Conservation (phyloP, 64 coral and sea anemone genomes). For the Catalaphyllia jardinei region DNA sequence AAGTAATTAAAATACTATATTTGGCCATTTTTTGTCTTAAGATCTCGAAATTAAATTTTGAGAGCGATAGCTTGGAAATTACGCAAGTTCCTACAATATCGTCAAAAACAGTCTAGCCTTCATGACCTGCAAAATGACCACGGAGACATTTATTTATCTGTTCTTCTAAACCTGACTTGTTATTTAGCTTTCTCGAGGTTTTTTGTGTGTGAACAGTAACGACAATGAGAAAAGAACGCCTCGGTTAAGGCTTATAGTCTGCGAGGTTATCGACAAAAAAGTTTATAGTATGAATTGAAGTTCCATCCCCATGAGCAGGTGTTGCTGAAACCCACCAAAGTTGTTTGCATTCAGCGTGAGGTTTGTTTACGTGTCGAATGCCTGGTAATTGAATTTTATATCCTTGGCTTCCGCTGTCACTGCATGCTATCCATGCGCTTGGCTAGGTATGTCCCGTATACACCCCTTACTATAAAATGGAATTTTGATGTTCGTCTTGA, state of each 20-base stretch:
- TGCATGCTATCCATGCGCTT: background rate
- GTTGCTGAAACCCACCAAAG: background rate
- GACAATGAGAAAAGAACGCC: background rate
- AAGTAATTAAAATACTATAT: background rate
- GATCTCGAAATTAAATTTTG: background rate
- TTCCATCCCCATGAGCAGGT: background rate
- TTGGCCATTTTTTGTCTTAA: background rate
- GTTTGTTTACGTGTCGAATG: conserved; percentile 4
- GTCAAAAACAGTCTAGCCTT: background rate
- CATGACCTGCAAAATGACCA: background rate
- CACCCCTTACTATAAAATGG: background rate
- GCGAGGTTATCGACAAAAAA: background rate
- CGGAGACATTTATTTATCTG: background rate
- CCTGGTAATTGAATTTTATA: conserved; percentile 20
- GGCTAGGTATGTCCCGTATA: background rate
- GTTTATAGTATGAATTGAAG: conserved; percentile 15
- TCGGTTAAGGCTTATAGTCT: background rate
- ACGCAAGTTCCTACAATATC: background rate
- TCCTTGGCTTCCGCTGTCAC: background rate
- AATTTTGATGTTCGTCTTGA: background rate
- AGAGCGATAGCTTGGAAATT: background rate
- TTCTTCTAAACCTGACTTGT: background rate
- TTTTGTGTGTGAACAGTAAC: background rate
- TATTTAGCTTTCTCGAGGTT: background rate
- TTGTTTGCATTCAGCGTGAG: conserved; percentile 13